These are phyloP conservation scores for Embidobia sp. DNA, from an alignment of 2,888 invertebrate genomes.

Conservation along the genomic window DNA sequence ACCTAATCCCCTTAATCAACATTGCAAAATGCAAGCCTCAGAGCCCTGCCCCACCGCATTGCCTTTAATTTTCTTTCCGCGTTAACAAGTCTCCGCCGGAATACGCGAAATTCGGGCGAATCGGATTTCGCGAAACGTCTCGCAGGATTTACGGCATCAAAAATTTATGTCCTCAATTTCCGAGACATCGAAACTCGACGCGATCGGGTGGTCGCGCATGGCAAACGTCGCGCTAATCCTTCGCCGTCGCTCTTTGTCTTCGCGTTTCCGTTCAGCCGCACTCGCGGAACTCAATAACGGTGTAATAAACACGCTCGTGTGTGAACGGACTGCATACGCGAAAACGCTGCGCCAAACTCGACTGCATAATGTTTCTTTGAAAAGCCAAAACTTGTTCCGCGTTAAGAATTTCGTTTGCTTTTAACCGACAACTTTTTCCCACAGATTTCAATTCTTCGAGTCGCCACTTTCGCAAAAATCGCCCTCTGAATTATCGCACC, in stretches of 20 bases:
- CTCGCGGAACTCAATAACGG: constrained; percentile 59
- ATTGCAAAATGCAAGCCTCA: constrained; percentile 9
- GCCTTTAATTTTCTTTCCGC: constrained; percentile 1
- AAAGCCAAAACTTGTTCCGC: constrained; percentile 49
- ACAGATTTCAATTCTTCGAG: constrained; percentile 25
- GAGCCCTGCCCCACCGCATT: background rate
- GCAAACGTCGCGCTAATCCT: constrained; percentile 52
- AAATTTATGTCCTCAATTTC: constrained; percentile 79
- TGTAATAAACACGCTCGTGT: constrained; percentile 61
- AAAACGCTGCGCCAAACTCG: constrained; percentile 37
- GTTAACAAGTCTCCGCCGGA: constrained; percentile 1
- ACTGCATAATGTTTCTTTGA: constrained; percentile 55
- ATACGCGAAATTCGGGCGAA: constrained; percentile 18
- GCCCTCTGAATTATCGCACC: background rate
- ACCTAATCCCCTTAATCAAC: constrained; percentile 3
- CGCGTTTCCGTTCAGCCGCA: constrained; percentile 23
- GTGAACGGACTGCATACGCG: constrained; percentile 46
- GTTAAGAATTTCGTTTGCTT: constrained; percentile 44
- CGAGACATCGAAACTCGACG: constrained; percentile 74
- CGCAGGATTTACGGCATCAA: constrained; percentile 71
- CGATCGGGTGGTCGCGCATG: constrained; percentile 51
- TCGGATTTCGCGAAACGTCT: constrained; percentile 17
- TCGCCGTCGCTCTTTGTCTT: constrained; percentile 21
- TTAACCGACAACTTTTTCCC: constrained; percentile 40
- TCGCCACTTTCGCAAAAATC: constrained; percentile 24